Conservation (phyloP, 2,113 vertebrate species). For the Leucopternis melanops region DNA sequence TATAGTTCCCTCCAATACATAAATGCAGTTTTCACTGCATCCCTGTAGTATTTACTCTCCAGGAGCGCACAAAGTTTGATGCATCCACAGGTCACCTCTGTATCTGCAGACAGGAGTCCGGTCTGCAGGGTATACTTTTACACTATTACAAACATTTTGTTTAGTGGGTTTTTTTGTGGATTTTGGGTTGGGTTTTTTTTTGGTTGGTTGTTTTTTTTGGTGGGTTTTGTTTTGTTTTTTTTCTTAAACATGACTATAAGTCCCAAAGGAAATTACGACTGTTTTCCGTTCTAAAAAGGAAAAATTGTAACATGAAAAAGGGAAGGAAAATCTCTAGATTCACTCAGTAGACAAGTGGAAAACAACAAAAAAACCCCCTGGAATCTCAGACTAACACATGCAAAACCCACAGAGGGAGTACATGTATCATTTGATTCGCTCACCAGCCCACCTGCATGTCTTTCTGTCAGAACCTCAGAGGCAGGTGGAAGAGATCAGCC, state of each 20-base stretch:
- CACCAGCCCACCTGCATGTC: neutral
- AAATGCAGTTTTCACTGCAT: neutral
- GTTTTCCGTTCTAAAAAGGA: neutral
- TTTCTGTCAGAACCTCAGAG: neutral
- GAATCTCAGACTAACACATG: neutral
- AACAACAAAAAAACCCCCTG: neutral
- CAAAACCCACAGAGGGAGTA: neutral
- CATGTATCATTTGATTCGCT: neutral
- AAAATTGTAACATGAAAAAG: neutral
- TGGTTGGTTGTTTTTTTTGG: neutral
- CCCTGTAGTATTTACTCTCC: too few relatives aligned
- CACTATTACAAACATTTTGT: neutral
- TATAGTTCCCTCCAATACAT: neutral
- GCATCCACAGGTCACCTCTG: neutral
- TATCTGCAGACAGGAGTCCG: neutral
- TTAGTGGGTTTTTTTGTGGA: neutral
- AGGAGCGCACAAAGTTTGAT: neutral
- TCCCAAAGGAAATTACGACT: neutral
- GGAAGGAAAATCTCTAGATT: neutral
- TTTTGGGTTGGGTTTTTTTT: too few relatives aligned
- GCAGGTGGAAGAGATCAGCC: neutral
- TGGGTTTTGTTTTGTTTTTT: too few relatives aligned
- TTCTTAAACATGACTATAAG: neutral
- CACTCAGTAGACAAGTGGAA: neutral
- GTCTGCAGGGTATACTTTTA: neutral